Conservation (phyloP, 2,888 invertebrate genomes). For the Drosophila gaucha region DNA sequence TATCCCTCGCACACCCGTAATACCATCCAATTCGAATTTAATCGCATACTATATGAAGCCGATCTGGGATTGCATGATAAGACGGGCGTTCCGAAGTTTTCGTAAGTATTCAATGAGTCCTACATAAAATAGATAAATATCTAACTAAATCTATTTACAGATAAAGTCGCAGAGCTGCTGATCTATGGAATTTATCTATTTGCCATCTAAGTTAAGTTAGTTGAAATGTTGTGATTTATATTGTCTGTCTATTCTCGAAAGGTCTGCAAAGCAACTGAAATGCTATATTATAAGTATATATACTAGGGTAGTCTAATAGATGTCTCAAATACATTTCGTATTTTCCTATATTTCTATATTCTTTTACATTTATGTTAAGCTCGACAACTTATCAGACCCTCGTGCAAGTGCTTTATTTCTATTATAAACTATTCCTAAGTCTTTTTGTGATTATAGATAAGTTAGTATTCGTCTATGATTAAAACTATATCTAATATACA, state of each 20-base stretch:
- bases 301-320: neutral
- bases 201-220: too few relatives aligned
- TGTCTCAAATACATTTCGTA: neutral
- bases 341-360: too few relatives aligned
- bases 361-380: too few relatives aligned
- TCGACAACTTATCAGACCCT: neutral
- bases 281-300: neutral
- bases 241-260: neutral
- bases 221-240: too few relatives aligned
- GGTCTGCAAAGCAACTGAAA: neutral
- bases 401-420: too few relatives aligned
- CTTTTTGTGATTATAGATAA: neutral
- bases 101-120: neutral
- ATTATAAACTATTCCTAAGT: neutral
- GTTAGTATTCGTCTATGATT: neutral
- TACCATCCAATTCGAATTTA: constrained; percentile 21
- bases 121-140: neutral
- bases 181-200: neutral
- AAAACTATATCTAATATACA: neutral
- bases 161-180: neutral
- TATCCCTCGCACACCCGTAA: constrained; percentile 8
- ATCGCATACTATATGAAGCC: constrained; percentile 27
- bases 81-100: neutral
- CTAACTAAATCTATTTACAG: neutral
- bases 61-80: constrained; percentile 17